These are phyloP conservation scores for Phymastichus coffea DNA, from an alignment of 1,140 invertebrate species.

Conservation along the genomic window DNA sequence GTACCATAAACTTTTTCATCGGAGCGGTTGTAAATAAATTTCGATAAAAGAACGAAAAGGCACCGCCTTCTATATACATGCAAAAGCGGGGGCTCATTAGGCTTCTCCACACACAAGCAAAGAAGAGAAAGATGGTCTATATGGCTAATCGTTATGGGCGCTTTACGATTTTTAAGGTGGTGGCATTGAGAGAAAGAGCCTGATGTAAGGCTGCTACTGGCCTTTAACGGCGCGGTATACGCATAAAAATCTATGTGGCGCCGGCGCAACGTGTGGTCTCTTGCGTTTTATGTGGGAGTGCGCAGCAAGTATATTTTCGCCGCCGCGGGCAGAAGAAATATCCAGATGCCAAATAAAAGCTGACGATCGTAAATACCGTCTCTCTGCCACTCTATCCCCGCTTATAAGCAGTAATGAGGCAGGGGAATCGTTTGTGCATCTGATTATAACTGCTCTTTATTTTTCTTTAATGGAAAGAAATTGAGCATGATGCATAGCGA, in stretches of 20 bases:
- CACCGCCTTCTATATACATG: constrained; percentile 26
- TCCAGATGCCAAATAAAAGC: too few species aligned
- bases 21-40: constrained; percentile 42
- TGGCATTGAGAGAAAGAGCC: constrained; percentile 25
- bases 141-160: constrained; percentile 27
- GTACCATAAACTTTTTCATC: too few species aligned
- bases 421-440: neutral
- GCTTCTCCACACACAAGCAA: neutral
- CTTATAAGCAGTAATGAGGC: neutral
- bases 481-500: too few species aligned
- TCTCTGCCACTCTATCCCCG: neutral
- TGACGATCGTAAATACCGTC: neutral
- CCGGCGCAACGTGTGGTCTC: constrained; percentile 4
- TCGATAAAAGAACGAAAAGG: too few species aligned
- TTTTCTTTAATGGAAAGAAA: too few species aligned
- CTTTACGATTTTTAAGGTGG: constrained; percentile 47
- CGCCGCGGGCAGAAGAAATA: too few species aligned
- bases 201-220: constrained; percentile 22
- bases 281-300: neutral
- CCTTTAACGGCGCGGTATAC: constrained; percentile 35
- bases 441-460: too few species aligned
- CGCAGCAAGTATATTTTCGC: too few species aligned
- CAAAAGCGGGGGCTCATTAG: constrained; percentile 48
- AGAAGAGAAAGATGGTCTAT: constrained; percentile 25
- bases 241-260: constrained; percentile 34